Base-by-base conservation (phyloP, 2,113 vertebrate species). In the Onychostoma macrolepis region DNA sequence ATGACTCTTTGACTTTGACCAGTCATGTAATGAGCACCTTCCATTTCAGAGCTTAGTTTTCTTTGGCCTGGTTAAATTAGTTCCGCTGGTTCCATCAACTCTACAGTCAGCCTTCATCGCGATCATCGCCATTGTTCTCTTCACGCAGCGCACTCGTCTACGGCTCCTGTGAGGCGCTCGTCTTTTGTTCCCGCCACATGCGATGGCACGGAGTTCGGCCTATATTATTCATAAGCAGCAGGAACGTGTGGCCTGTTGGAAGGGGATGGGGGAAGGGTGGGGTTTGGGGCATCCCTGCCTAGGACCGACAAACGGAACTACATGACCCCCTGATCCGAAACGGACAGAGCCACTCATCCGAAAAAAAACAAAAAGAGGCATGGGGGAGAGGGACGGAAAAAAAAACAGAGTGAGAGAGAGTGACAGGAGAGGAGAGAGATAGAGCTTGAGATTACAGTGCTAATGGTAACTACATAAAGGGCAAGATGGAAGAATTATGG, bases 191-290 rank as follows among this genome's bases (percentile, higher is more conserved):
- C 92, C 90, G 92, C 90, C 88, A 87, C 92, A 93, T 90, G 93
- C 92, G 87, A 90, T 91, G 92, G 93, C 91, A 91, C 88, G 90
- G 91, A 90, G 90, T 91, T 80, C 89, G 9, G 92, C 93, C 93
- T 94, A 91, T 92, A 93, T 94, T 94, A 95, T 95, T 95, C 93
- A 95, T 95, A 93, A 94, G 92, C 93, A 93, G 91, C 89, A 88
- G 92, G 90, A 94, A 94, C 91, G 94, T 94, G 93, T 94, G 93
- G 93, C 94, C 91, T 91, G 90, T 91, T 90, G 90, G 87, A 90
- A 91, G 89, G 91, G 76, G 33, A 11, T 30, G 84, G 76, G 50
- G 48, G 30, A 63, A 83, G 90, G 91, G 88, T 88, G 89, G 86
- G 80, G 88, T 86, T 76, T 89, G 86, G 87, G 87, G 74, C 69